Evolutionary conservation across 2,888 invertebrate genomes (phyloP), one percentile per base, ranked within the genome.

Genomic region (Choreutis nemorana): DNA sequence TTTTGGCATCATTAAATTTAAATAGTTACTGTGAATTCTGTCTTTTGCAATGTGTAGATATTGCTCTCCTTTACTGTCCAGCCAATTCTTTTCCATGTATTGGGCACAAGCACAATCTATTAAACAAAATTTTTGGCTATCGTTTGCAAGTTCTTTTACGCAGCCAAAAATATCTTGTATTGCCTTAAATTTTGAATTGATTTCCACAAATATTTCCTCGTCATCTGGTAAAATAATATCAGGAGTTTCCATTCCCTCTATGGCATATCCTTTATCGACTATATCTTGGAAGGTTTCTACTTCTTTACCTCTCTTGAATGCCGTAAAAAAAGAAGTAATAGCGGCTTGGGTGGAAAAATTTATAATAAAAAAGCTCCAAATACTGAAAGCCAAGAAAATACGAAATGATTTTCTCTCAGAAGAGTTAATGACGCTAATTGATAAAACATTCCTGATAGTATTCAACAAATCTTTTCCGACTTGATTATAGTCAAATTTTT

Each of bases 281-380:
- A 80, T 45, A 37, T 80, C 78, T 8, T 71, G 61, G 32, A 70
- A 77, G 0, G 75, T 71, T 14, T 79, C 61, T 0, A 79, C 60
- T 26, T 79, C 73, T 35, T 60, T 65, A 1, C 72, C 73, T 35
- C 68, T 59, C 36, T 66, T 73, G 8, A 51, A 53, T 2, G 67
- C 68, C 6, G 72, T 67, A 30, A 78, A 68, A 23, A 77, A 60
- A 1, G 79, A 78, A 37, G 65, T 60, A 9, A 80, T 71, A 6
- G 56, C 63, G 1, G 77, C 80, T 37, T 79, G 80, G 2, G 55
- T 62, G 3, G 54, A 50, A 41, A 77, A 80, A 39, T 68, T 79
- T 4, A 79, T 39, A 3, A 72, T 30, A 34, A 77, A 80, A 35
- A 65, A 72, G 20, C 72, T 50, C 75, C 77, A 79, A 14, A 75